These are phyloP conservation scores for Cryptotis parvus DNA, from an alignment of 2,113 vertebrate genomes.

Conservation along the genomic window DNA sequence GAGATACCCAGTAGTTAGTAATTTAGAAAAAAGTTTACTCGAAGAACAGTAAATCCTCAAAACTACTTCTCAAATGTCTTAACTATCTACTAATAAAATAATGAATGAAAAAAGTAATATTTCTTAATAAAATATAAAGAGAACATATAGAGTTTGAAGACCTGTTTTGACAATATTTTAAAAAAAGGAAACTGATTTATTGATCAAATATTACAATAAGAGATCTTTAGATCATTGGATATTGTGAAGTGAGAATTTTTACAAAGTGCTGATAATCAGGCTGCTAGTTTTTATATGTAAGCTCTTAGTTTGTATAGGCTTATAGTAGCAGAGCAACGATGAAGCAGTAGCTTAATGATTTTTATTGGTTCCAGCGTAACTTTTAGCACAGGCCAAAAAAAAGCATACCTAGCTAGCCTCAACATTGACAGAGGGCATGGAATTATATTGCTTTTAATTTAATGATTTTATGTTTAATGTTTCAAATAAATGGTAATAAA, in stretches of 20 bases:
- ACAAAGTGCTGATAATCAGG: neutral
- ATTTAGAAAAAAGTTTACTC: neutral
- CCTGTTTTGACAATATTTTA: neutral
- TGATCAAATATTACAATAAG: neutral
- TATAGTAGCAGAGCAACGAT: neutral
- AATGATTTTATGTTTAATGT: slow-evolving; percentile 24
- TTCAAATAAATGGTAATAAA: slow-evolving; percentile 27
- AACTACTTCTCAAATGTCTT: neutral
- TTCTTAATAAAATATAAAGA: neutral
- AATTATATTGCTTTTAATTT: slow-evolving; percentile 40
- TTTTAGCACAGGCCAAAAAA: neutral
- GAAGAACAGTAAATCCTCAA: neutral
- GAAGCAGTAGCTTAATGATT: neutral
- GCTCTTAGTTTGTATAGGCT: neutral
- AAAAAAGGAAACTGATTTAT: neutral
- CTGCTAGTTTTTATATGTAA: neutral
- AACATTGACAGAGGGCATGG: neutral
- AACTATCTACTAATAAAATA: neutral
- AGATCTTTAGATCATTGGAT: neutral
- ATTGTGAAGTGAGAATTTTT: neutral
- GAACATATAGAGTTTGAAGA: neutral
- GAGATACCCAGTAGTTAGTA: neutral
- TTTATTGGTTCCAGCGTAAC: neutral
- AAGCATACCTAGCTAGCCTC: neutral
- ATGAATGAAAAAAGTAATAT: neutral